Percentiles rank a stretch among this genome's conserved stretches.
phyloP scores from a whole-genome alignment of 30 jellyfish, hydroid and myxozoan genomes.

The Catostylus mosaicus region DNA sequence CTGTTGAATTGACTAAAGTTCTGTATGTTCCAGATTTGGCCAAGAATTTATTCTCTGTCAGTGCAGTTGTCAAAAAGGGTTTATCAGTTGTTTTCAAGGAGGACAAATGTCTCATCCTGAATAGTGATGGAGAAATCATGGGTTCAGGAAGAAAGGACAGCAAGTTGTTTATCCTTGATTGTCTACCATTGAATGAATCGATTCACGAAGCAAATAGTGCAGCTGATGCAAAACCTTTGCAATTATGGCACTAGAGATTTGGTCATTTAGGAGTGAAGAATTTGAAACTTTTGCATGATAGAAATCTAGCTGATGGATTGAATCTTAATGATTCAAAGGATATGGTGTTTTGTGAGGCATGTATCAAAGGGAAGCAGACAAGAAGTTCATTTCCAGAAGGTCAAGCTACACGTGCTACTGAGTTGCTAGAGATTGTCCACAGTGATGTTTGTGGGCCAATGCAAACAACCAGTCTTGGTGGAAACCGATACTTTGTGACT shows the following conservation, averaged over 20 bases:
- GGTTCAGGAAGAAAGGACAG: too few species aligned
- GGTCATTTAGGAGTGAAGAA: conserved; percentile 23
- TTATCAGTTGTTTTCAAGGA: too few species aligned
- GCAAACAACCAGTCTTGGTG: conserved; percentile 36
- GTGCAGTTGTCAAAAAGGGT: too few species aligned
- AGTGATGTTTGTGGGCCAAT: conserved; percentile 54
- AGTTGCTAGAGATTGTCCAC: conserved; percentile 18
- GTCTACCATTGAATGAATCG: too few species aligned
- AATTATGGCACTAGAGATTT: background rate
- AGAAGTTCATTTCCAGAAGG: conserved; percentile 30
- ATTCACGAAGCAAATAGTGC: too few species aligned
- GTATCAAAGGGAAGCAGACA: conserved; percentile 32
- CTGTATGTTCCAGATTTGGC: too few species aligned
- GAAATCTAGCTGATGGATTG: conserved; percentile 26
- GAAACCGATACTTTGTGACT: conserved; percentile 41
- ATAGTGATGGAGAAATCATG: too few species aligned
- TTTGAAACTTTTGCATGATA: conserved; percentile 20
- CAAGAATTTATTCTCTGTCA: too few species aligned
- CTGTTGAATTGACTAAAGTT: too few species aligned
- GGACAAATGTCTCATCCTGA: too few species aligned
- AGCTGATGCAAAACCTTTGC: too few species aligned
- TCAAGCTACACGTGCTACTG: conserved; percentile 49
- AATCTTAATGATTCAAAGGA: conserved; percentile 12
- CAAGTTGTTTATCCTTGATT: too few species aligned
- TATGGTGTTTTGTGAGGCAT: conserved; percentile 19